Base-by-base conservation (phyloP, 2,113 vertebrate species). In the Pogonocichla stellata region DNA sequence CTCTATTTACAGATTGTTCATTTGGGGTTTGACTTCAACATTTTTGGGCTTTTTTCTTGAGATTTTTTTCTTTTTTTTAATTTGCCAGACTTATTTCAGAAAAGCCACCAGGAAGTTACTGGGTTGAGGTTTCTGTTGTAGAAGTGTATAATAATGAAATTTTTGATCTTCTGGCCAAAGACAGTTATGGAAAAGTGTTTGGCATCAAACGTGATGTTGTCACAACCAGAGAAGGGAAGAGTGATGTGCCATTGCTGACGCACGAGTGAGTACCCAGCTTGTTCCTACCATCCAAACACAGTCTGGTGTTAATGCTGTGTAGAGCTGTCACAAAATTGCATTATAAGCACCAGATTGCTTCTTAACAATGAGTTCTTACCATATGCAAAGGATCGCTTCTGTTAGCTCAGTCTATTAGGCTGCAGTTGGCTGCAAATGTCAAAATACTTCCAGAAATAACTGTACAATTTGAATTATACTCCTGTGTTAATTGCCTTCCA, bases 101-200 rank as follows among this genome's bases (percentile, higher is more conserved):
- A 97, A 98, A 98, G 62, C 97, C 98, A 23, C 64, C 95, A 12
- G 96, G 94, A 80, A 98, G 91, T 85, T 97, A 97, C 64, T 95
- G 95, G 31, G 97, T 98, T 66, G 98, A 98, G n/a, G 97, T 99
- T 81, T 99, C 98, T 36, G 95, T 98, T 72, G 95, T 98, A 89
- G 98, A 99, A 96, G 98, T 99, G 48, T 98, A 99, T 92, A 99
- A 99, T 95, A 98, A 99, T 23, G 98, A 98, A 77, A 87, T 98
- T 85, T 97, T 98, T 77, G 99, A 99, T 97, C 98, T 99, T 88
- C 96, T 99, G 97, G 98, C 98, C 73, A 98, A 94, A 92, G 98
- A 98, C 26, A 91, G 95, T 40, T 93, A 66, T 53, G 95, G 98
- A 17, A 96, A 48, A 36, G 61, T 48, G 2, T 82, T 53, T 16